Evolutionary conservation across 1,140 invertebrate species (phyloP), one percentile per base, ranked within the genome.

Genomic region (Zaprionus nigranus): DNA sequence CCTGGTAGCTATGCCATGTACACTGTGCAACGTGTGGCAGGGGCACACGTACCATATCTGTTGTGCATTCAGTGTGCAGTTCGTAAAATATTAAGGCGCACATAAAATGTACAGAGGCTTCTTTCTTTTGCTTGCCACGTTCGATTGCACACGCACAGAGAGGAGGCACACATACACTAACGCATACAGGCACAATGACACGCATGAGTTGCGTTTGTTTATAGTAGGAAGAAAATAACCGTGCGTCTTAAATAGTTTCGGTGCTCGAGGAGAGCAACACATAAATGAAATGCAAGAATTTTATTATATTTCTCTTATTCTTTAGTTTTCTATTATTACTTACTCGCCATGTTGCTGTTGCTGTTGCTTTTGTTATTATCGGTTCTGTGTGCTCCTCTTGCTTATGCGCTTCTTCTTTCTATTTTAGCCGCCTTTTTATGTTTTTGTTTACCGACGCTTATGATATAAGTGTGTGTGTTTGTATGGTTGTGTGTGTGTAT

Each of bases 161-260:
- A 63, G 17, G 17, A 40, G 15, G 40, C 38, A 67, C 53, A 62
- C n/a, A 40, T 53, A 71, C 46, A 67, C 20, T 51, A 43, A 78
- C 12, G 22, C 15, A 53, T 15, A 63, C 67, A 38, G 30, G 67
- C 62, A 67, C 60, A 87, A 74, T 72, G 78, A 81, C 71, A 78
- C 78, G 84, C 81, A 69, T 88, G 77, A 83, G 78, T 70, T 87
- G 81, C 84, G 79, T 75, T 88, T 88, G 84, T 88, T 88, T 88
- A 88, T 81, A 66, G 66, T 68, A 65, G 58, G 61, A 58, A 72
- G 68, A 76, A 75, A 63, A 84, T 59, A 75, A 76, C 78, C 60
- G 28, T 62, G 59, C 70, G 15, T 22, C 59, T 30, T n/a, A 70
- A 63, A 58, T 38, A 51, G 53, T 63, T 58, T 69, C 58, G 22